Conservation (phyloP, 1,140 invertebrate genomes). For the Nasonia longicornis region DNA sequence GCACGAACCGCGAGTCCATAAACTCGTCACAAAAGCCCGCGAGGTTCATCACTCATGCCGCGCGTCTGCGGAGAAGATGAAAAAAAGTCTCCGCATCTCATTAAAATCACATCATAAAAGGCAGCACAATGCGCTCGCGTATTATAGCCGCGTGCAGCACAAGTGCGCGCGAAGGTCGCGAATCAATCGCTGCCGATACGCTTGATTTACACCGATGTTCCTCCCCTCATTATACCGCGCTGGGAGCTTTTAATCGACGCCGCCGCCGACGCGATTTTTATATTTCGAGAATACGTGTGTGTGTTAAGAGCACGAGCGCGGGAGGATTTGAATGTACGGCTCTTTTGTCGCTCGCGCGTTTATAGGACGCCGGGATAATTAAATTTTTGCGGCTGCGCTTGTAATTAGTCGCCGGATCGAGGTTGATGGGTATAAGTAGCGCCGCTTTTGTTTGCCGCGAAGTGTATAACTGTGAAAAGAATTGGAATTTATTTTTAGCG, state of each 20-base stretch:
- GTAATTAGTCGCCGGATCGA: slow-evolving; percentile 20
- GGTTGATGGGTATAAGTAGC: background rate
- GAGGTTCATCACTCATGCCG: background rate
- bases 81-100: background rate
- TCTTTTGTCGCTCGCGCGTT: background rate
- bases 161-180: background rate
- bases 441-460: background rate
- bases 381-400: slow-evolving; percentile 23
- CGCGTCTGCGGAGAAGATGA: background rate
- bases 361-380: slow-evolving; percentile 3
- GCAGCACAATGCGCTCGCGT: background rate
- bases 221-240: background rate
- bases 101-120: slow-evolving; percentile 8
- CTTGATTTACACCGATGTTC: background rate
- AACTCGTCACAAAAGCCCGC: background rate
- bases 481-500: background rate
- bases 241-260: background rate
- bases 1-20: background rate
- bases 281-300: background rate
- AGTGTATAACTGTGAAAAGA: background rate
- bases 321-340: background rate
- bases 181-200: background rate
- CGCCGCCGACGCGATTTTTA: background rate
- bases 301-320: no score
- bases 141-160: background rate